These are phyloP conservation scores for Syrrhaptes paradoxus DNA, from an alignment of 2,113 vertebrate genomes.

Conservation along the genomic window DNA sequence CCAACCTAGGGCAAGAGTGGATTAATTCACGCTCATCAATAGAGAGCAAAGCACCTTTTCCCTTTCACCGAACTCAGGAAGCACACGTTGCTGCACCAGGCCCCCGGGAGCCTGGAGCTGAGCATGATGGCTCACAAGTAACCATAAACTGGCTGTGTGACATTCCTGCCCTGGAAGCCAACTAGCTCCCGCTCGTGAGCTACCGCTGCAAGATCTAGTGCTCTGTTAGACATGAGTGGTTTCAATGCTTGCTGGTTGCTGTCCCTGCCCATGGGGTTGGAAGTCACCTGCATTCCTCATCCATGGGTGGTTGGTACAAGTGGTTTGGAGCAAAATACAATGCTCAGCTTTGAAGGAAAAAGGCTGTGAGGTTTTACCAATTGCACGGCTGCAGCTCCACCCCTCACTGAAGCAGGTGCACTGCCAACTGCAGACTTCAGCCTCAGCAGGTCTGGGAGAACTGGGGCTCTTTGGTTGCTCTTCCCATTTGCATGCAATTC, in stretches of 20 bases:
- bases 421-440: background rate
- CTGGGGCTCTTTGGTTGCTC: background rate
- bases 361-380: background rate
- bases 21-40: background rate
- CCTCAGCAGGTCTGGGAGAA: background rate
- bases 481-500: constrained; percentile 43
- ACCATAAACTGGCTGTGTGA: background rate
- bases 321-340: background rate
- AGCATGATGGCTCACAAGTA: background rate
- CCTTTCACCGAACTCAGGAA: background rate
- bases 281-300: background rate
- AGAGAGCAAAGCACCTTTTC: background rate
- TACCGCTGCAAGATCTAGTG: background rate
- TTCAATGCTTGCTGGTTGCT: background rate
- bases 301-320: background rate
- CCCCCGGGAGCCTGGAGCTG: accelerated
- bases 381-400: background rate
- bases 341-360: background rate
- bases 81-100: background rate
- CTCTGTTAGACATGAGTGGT: background rate
- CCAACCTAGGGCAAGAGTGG: background rate
- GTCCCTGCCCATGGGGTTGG: background rate
- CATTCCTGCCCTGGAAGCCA: background rate
- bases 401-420: background rate
- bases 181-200: background rate